Evolutionary conservation across 2,888 invertebrate species (phyloP).

Genomic region (Malachius bipustulatus): DNA sequence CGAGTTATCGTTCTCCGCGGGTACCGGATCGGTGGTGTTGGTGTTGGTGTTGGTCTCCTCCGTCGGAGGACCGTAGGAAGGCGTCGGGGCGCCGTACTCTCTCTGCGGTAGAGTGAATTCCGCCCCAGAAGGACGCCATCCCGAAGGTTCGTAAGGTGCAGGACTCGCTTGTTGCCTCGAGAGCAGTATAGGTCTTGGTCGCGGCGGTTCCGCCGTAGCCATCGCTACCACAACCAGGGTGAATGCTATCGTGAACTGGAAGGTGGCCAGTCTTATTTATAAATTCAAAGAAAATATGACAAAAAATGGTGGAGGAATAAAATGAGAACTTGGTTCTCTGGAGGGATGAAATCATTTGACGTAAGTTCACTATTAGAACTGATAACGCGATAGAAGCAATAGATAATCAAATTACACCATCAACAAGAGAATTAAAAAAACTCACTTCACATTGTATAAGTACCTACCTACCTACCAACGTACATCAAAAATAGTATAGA

Average conservation of each 20-base stretch:
- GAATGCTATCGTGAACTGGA: slow-evolving; percentile 33
- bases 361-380: not conserved
- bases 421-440: too few species aligned
- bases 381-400: not conserved
- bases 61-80: slow-evolving; percentile 24
- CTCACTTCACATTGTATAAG: too few species aligned
- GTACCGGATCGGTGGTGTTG: slow-evolving; percentile 17
- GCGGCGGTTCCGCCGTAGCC: slow-evolving; percentile 38
- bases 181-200: slow-evolving; percentile 30
- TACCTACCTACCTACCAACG: too few species aligned
- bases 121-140: slow-evolving; percentile 38
- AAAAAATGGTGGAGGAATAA: too few species aligned
- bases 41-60: slow-evolving; percentile 13
- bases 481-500: slow-evolving; percentile 28
- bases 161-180: slow-evolving; percentile 17
- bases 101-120: slow-evolving; percentile 35
- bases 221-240: slow-evolving; percentile 33
- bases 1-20: slow-evolving; percentile 9
- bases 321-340: too few species aligned
- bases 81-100: slow-evolving; percentile 10
- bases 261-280: too few species aligned
- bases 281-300: too few species aligned
- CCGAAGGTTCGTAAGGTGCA: slow-evolving; percentile 36
- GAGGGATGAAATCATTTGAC: too few species aligned
- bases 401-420: not conserved